These are phyloP conservation scores for Chaunax sp. DNA, from an alignment of 2,797 vertebrate species.

Conservation along the genomic window DNA sequence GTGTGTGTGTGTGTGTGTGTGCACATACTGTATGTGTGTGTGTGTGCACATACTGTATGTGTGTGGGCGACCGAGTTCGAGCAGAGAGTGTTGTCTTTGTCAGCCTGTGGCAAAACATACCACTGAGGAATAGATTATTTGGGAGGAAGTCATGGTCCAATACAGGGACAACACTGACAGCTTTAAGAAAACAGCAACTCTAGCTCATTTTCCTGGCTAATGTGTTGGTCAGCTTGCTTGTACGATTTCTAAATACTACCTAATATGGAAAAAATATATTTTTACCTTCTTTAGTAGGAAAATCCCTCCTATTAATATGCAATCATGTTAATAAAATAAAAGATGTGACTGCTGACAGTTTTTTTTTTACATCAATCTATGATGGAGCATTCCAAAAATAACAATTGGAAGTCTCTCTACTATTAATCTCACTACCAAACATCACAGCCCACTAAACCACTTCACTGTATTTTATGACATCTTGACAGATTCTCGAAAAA, in stretches of 20 bases:
- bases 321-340: neutral
- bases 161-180: slow-evolving; percentile 14
- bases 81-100: slow-evolving; percentile 48
- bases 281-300: neutral
- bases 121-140: slow-evolving; percentile 26
- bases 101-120: slow-evolving; percentile 61
- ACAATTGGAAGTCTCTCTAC: neutral
- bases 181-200: slow-evolving; percentile 22
- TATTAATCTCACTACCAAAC: neutral
- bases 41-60: slow-evolving; percentile 6
- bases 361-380: neutral
- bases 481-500: neutral
- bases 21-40: slow-evolving; percentile 22
- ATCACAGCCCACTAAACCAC: neutral
- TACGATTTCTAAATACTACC: neutral
- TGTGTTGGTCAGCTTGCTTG: neutral
- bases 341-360: neutral
- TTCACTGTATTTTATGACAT: neutral
- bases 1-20: slow-evolving; percentile 39
- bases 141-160: slow-evolving; percentile 23
- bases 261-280: neutral
- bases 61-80: slow-evolving; percentile 44
- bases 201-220: slow-evolving; percentile 8
- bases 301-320: neutral
- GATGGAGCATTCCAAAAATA: no score